Percentiles rank a stretch among this genome's conserved stretches.
phyloP scores from a whole-genome alignment of 2,113 vertebrate species.

The Tetrao urogallus region DNA sequence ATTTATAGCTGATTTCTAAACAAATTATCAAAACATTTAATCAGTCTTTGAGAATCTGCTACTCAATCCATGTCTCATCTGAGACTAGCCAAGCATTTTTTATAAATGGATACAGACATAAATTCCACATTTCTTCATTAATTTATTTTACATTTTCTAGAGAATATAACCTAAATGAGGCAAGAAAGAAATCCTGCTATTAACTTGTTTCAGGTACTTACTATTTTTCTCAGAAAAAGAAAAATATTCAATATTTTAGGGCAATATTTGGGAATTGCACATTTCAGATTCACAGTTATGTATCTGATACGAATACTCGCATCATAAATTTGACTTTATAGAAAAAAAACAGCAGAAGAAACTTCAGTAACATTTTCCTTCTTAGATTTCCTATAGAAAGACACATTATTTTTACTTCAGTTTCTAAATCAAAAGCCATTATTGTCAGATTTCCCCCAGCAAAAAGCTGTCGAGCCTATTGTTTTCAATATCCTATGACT shows the following conservation, averaged over 20 bases:
- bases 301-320: not conserved
- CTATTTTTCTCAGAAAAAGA: not conserved
- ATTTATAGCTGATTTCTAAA: not conserved
- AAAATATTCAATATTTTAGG: not conserved
- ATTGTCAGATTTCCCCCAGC: conserved; percentile 16
- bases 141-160: not conserved
- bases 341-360: not conserved
- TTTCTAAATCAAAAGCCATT: conserved; percentile 46
- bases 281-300: not conserved
- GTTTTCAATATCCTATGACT: conserved; percentile 55
- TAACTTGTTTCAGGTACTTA: not conserved
- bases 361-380: not conserved
- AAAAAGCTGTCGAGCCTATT: conserved; percentile 33
- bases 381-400: not conserved
- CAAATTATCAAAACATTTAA: not conserved
- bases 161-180: not conserved
- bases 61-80: not conserved
- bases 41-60: not conserved
- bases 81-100: not conserved
- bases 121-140: not conserved
- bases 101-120: not conserved
- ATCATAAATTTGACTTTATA: not conserved
- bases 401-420: not conserved
- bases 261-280: not conserved
- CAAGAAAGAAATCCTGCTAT: not conserved